These are phyloP conservation scores for Lasioglossum marginatum DNA, from an alignment of 2,888 invertebrate genomes.

Conservation along the genomic window DNA sequence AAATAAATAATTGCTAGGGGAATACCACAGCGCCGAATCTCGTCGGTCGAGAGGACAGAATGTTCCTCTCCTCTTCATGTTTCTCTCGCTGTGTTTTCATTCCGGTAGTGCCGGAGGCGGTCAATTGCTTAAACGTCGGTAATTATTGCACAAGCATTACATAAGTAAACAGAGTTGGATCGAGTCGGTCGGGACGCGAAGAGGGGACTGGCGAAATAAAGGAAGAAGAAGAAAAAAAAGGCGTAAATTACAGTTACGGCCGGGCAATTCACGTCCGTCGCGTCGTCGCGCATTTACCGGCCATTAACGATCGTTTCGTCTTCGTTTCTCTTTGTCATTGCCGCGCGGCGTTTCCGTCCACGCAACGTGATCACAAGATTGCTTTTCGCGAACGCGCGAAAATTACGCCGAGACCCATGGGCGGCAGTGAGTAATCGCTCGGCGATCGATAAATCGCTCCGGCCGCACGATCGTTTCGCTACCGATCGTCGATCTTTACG, in stretches of 20 bases:
- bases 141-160: constrained; percentile 71
- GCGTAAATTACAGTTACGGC: constrained; percentile 69
- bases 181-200: constrained; percentile 5
- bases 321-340: constrained; percentile 30
- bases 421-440: constrained; percentile 12
- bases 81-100: constrained; percentile 14
- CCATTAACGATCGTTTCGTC: constrained; percentile 65
- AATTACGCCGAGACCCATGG: constrained; percentile 15
- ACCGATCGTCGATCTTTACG: neutral
- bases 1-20: neutral
- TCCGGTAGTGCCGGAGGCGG: constrained; percentile 60
- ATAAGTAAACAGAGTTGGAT: constrained; percentile 63
- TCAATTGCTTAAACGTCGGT: constrained; percentile 66
- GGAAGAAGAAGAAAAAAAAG: constrained; percentile 47
- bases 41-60: neutral
- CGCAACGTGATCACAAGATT: constrained; percentile 35
- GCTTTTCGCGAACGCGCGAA: constrained; percentile 52
- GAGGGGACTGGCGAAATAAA: neutral
- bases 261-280: constrained; percentile 71
- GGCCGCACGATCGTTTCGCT: neutral
- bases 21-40: neutral
- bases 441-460: constrained; percentile 29
- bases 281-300: constrained; percentile 65
- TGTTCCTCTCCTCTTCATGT: neutral
- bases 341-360: constrained; percentile 35